These are phyloP conservation scores for Drosophila aldrichi DNA, from an alignment of 2,888 invertebrate genomes.

Conservation along the genomic window DNA sequence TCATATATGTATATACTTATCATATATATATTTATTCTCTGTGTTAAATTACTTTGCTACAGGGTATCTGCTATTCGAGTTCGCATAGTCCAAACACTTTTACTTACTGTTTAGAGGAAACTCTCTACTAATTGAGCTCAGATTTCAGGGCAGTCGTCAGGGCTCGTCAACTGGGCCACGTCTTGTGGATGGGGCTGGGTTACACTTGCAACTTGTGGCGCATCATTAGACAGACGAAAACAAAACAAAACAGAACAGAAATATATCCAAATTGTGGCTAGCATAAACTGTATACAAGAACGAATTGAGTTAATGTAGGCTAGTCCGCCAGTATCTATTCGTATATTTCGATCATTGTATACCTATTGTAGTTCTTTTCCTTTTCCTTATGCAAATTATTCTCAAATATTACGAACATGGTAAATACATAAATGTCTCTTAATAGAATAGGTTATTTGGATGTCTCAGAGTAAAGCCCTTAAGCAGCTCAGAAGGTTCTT, in stretches of 20 bases:
- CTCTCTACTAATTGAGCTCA: conserved; percentile 66
- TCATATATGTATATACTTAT: no score
- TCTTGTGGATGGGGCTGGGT: not conserved
- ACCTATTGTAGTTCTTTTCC: no score
- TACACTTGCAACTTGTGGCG: conserved; percentile 22
- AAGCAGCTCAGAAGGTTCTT: not conserved
- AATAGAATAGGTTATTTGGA: not conserved
- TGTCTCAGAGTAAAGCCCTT: not conserved
- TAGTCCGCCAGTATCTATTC: not conserved
- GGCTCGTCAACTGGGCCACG: not conserved
- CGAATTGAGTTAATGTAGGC: not conserved
- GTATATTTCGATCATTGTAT: not conserved
- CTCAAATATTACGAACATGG: no score
- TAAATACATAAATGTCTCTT: not conserved
- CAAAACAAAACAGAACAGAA: not conserved
- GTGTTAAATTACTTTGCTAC: not conserved
- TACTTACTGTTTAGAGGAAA: not conserved
- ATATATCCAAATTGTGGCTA: not conserved
- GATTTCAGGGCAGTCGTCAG: conserved; percentile 48
- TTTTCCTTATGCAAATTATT: no score
- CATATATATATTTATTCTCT: no score
- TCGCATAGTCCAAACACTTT: not conserved
- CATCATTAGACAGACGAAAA: conserved; percentile 1
- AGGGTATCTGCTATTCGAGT: not conserved
- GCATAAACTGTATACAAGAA: not conserved